Conservation (phyloP, 2,888 invertebrate genomes). For the Penaeus monodon region DNA sequence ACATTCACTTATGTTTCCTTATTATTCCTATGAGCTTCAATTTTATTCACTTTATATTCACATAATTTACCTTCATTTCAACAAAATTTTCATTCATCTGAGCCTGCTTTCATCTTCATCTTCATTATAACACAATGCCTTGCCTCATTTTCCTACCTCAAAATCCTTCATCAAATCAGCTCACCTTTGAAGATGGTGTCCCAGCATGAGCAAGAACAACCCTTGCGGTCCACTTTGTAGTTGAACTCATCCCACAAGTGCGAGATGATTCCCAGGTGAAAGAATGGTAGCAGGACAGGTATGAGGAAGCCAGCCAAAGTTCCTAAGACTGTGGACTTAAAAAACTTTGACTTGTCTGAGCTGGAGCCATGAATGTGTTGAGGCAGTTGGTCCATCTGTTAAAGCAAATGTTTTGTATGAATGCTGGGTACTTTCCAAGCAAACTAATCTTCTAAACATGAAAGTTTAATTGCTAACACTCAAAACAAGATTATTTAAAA, state of each 20-base stretch:
- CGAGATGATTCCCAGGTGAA: constrained; percentile 76
- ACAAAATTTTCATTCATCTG: too few species aligned
- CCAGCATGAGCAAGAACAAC: constrained; percentile 82
- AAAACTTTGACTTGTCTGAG: neutral
- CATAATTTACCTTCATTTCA: too few species aligned
- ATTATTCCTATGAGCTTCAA: too few species aligned
- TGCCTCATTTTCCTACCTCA: too few species aligned
- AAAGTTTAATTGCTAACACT: too few species aligned
- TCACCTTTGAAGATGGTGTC: constrained; percentile 82
- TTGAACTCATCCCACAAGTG: constrained; percentile 80
- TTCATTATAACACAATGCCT: too few species aligned
- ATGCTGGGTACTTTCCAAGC: too few species aligned
- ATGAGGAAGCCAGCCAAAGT: constrained; percentile 62
- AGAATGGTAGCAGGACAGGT: constrained; percentile 74
- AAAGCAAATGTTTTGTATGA: neutral
- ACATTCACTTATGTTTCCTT: too few species aligned
- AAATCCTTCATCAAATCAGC: neutral
- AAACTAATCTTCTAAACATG: too few species aligned
- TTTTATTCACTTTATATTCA: too few species aligned
- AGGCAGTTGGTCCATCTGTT: constrained; percentile 49
- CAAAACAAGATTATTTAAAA: too few species aligned
- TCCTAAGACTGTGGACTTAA: constrained; percentile 21
- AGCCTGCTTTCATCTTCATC: too few species aligned
- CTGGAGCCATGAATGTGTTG: constrained; percentile 27
- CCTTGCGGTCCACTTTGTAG: constrained; percentile 76